Evolutionary conservation across 1,140 invertebrate species (phyloP).

Genomic region (Cardiocondyla obscurior): DNA sequence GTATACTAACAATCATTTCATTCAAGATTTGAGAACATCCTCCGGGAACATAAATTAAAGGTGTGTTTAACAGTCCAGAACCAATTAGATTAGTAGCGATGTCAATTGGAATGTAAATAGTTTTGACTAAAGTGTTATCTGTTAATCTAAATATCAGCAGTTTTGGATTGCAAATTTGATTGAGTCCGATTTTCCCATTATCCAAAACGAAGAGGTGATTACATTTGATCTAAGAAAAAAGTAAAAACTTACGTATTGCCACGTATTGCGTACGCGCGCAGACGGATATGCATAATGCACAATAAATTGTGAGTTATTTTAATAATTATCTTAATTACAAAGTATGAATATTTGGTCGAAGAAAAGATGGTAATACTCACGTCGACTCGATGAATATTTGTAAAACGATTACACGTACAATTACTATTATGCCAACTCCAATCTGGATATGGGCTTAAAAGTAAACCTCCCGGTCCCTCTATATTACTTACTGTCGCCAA

Average conservation of each 20-base stretch:
- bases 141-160: slow-evolving; percentile 15
- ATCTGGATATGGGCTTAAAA: slow-evolving; percentile 30
- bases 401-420: background rate
- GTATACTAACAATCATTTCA: background rate
- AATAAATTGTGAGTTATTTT: no score
- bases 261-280: background rate
- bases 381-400: background rate
- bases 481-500: background rate
- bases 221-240: background rate
- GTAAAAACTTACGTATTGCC: background rate
- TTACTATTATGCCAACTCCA: slow-evolving; percentile 22
- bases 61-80: background rate
- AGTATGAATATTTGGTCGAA: background rate
- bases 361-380: background rate
- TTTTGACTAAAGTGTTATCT: background rate
- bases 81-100: background rate
- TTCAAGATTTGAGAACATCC: no score
- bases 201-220: slow-evolving; percentile 22
- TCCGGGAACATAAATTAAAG: background rate
- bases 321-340: background rate
- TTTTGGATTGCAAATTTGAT: background rate
- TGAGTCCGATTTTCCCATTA: background rate
- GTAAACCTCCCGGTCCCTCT: background rate
- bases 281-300: background rate
- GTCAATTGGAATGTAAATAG: background rate